Percentiles rank a stretch among this genome's conserved stretches.
phyloP scores from a whole-genome alignment of 2,888 invertebrate genomes.

The Synergus gifuensis region DNA sequence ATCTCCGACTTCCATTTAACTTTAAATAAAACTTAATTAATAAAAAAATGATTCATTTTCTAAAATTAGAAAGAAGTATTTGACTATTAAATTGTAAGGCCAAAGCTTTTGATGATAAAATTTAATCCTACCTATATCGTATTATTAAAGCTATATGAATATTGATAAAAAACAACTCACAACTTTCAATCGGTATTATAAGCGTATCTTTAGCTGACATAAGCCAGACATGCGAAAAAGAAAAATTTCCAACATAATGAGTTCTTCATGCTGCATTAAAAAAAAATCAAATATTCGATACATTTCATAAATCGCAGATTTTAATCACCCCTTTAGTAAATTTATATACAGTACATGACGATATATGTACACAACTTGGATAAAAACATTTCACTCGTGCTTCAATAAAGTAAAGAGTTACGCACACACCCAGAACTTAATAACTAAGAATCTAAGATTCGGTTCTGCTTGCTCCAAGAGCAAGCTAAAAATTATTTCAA shows the following conservation, averaged over 20 bases:
- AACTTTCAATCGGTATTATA: not conserved
- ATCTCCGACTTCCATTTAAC: not conserved
- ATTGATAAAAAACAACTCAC: not conserved
- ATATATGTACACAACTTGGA: not conserved
- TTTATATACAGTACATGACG: not conserved
- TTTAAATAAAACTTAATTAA: not conserved
- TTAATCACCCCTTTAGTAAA: not conserved
- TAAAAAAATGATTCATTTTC: not conserved
- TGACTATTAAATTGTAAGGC: not conserved
- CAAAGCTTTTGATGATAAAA: slow-evolving; percentile 1
- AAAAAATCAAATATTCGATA: not conserved
- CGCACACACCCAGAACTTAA: not conserved
- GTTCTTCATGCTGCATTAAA: not conserved
- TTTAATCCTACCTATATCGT: not conserved
- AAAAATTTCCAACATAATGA: not conserved
- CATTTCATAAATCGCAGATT: not conserved
- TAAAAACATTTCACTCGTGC: not conserved
- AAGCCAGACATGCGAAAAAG: not conserved
- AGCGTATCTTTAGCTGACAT: not conserved
- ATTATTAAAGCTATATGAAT: slow-evolving; percentile 1
- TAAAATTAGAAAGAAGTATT: not conserved
- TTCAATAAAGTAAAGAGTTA: not conserved
- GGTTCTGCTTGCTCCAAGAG: not conserved
- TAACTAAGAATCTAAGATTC: not conserved
- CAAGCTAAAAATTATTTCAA: not conserved